Base-by-base conservation (phyloP, 2,888 invertebrate genomes). In the Ecliptopera silaceata region DNA sequence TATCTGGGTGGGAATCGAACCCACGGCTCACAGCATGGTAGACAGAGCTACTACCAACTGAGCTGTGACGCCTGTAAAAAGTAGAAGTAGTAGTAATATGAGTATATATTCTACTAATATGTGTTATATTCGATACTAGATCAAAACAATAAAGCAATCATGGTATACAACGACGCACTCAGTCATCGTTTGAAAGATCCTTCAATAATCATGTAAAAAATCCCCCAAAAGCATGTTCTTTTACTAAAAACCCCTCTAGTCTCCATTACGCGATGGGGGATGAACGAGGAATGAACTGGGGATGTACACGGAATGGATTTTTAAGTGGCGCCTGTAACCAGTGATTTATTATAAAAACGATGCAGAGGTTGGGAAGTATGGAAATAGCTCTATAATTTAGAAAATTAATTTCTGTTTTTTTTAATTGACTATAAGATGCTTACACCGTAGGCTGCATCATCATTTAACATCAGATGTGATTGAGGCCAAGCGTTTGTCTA, bases 291-390 rank as follows among this genome's bases (percentile, higher is more conserved):
- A 68, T 70, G 74, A 71, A 70, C 70, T 73, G 66, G 64, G 72
- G 66, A 85, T 70, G 74, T 71, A 70, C 70, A 74, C 65, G 64
- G 72, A 66, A 85, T 82, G 79, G 82, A 77, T 85, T 86, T 85
- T 86, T 84, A 86, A 85, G 82, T 84, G 84, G 81, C 78, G 75
- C 75, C 65, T 67, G 71, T 68, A 71, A 65, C 41, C 51, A 46
- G 75, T 86, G 86, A 88, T 88, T 88, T 88, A 87, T 88, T 79
- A 80, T 79, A 84, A 84, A 83, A 84, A 51, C 38, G 42, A 50
- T 51, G 78, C 70, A 53, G 64, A 53, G 47, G 29, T 8, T n/a
- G 61, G 53, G 17, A 58, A 0, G 31, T 66, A 22, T 74, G 75
- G 86, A 81, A 51, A 45, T 0, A 59, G 66, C 29, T 70, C 43